Evolutionary conservation across 2,888 invertebrate genomes (phyloP), one percentile per base, ranked within the genome.

Genomic region (Gerris lacustris): DNA sequence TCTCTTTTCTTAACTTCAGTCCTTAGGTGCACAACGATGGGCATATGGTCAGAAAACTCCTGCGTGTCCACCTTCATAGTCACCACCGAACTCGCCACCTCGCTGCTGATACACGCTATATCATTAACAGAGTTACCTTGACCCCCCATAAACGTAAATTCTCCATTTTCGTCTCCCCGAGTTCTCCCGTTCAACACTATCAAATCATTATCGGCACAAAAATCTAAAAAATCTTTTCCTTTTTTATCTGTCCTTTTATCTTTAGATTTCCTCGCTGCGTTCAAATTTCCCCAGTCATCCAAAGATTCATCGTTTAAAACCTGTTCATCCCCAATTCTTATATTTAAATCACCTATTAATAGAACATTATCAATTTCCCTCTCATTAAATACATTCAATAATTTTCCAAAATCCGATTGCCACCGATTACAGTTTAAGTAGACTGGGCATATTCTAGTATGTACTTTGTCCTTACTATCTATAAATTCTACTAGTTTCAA

Each of bases 1-100:
- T 55, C 15, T 2, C 15, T 55, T 55, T 55, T 55, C 55, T 55
- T 15, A 11, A 55, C 15, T 11, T 55, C 55, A 11, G 15, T 9
- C 18, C 18, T 66, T 66, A 69, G 7, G 7, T 11, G 7, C 18
- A 69, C 44, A 7, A 63, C 15, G 6, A 70, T 47, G 7, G 55
- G 70, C 45, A 70, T 11, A n/a, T 70, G 70, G 55, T 67, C 67
- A 6, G 70, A 70, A 17, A 67, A 70, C 9, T 6, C 43, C 63
- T 70, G 62, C 9, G 6, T 5, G 7, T 67, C 11, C 7, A 70
- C 67, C 7, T 9, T 7, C 55, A 70, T 67, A 62, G 67, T 67
- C 6, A 31, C n/a, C 5, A 70, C 9, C 7, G 15, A 11, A 6
- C 15, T 11, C 6, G 67, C 9, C 6, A 6, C 44, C 5, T 67